Percentiles rank a stretch among this genome's conserved stretches.
Evolutionary conservation across 2,797 vertebrate species (phyloP).

Genomic region (Siniperca obscura): DNA sequence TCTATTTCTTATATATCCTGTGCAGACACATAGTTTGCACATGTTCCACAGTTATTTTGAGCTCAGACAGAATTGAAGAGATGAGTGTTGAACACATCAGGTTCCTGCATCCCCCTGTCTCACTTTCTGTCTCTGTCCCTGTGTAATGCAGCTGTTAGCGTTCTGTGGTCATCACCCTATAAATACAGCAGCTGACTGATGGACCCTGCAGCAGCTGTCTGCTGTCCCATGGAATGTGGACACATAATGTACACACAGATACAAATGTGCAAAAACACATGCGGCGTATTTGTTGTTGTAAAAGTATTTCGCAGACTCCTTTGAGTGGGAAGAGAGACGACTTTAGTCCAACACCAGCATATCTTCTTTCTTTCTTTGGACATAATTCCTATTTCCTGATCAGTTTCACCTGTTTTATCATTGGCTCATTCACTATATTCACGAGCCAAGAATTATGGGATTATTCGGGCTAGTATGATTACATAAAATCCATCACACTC

Average conservation of each 20-base stretch:
- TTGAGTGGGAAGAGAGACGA: not conserved
- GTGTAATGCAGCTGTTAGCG: constrained; percentile 69
- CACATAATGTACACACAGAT: constrained; percentile 39
- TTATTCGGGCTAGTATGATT: not conserved
- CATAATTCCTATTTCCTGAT: not conserved
- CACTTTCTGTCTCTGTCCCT: constrained; percentile 28
- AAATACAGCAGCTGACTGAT: constrained; percentile 74
- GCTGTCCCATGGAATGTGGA: constrained; percentile 29
- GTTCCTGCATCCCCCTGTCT: constrained; percentile 20
- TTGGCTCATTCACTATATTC: not conserved
- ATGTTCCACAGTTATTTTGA: constrained; percentile 1
- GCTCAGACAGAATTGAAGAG: not conserved
- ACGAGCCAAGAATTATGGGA: not conserved
- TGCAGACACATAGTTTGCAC: not conserved
- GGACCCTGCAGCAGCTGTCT: constrained; percentile 64
- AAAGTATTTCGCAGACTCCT: not conserved
- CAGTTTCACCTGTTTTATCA: not conserved
- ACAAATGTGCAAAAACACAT: constrained; percentile 19
- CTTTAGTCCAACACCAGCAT: not conserved
- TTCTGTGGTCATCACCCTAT: constrained; percentile 61
- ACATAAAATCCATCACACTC: not conserved
- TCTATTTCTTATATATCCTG: not conserved
- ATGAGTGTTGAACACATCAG: constrained; percentile 7
- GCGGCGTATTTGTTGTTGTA: not conserved
- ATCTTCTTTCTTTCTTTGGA: not conserved